Conservation (phyloP, 2,113 vertebrate species). For the cattle (Bos taurus) region DNA sequence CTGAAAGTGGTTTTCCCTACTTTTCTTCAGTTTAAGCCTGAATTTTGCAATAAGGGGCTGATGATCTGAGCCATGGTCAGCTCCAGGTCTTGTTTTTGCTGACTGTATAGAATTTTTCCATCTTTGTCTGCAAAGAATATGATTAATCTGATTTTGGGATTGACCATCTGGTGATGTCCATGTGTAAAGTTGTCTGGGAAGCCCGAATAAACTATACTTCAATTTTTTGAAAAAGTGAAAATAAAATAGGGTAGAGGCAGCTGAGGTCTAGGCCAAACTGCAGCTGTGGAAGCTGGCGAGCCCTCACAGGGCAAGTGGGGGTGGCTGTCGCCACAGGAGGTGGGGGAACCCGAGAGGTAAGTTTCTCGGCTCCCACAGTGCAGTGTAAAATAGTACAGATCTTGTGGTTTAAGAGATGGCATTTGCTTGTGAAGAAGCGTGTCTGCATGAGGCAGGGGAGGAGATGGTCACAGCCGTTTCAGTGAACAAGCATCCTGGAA, state of each 20-base stretch:
- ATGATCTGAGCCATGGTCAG: not conserved
- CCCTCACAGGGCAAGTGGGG: not conserved
- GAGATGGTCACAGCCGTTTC: fast-evolving
- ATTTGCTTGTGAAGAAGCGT: not conserved
- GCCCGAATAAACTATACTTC: not conserved
- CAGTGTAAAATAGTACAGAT: not conserved
- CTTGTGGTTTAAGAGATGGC: not conserved
- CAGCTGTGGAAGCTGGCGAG: not conserved
- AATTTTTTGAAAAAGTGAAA: not conserved
- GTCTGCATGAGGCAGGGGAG: no score
- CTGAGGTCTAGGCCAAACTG: no score
- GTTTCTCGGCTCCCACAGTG: not conserved
- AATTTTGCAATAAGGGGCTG: not conserved
- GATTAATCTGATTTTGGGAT: not conserved
- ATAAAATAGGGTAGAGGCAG: not conserved
- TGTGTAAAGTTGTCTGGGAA: not conserved
- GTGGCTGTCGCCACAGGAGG: not conserved
- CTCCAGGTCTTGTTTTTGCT: not conserved
- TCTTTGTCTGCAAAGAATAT: not conserved
- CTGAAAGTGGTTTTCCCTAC: not conserved
- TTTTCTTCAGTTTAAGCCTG: not conserved
- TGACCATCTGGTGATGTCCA: not conserved
- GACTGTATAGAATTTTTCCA: not conserved
- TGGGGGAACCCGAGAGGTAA: not conserved
- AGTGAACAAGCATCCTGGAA: not conserved